Conservation (phyloP, 2,888 invertebrate species). For the Julus scanicus region DNA sequence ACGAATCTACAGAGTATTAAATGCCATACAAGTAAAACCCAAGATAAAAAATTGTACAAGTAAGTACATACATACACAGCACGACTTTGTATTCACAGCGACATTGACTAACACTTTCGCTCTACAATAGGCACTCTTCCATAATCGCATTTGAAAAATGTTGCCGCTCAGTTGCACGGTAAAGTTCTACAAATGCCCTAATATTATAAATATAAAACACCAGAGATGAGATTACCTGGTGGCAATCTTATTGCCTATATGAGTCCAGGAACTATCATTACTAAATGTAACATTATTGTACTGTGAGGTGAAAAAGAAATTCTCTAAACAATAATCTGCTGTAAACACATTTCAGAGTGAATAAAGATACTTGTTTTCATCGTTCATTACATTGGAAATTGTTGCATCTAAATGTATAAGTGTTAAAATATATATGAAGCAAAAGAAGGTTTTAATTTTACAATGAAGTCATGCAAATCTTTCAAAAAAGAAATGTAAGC, state of each 20-base stretch:
- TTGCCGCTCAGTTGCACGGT: background rate
- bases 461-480: too few species aligned
- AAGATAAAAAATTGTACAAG: background rate
- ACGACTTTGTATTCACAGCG: background rate
- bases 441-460: too few species aligned
- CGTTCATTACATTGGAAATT: background rate
- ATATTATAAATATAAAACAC: background rate
- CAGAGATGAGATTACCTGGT: background rate
- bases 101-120: background rate
- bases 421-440: background rate
- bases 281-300: background rate
- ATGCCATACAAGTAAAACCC: background rate
- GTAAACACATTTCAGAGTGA: background rate
- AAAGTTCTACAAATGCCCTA: background rate
- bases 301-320: background rate
- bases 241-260: background rate
- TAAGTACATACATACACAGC: background rate
- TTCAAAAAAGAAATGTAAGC: too few species aligned
- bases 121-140: background rate
- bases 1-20: background rate
- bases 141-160: background rate
- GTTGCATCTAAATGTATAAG: background rate
- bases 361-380: slow-evolving; percentile 25
- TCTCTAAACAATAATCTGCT: background rate
- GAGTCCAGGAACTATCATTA: background rate